Conservation (phyloP, 2,888 invertebrate species). For the Griposia aprilina region DNA sequence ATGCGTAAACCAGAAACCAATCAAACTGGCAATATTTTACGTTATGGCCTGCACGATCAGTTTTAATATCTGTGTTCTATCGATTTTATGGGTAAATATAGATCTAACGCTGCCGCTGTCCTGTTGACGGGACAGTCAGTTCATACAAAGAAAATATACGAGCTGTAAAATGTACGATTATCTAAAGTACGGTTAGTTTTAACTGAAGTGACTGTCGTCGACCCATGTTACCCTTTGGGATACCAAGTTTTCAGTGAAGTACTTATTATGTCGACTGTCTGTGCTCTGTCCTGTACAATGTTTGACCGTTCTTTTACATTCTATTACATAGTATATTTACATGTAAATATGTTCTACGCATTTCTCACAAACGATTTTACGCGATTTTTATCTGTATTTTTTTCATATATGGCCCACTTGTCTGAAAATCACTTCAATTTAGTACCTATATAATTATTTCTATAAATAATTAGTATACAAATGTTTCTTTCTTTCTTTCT, state of each 20-base stretch:
- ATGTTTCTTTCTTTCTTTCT: not conserved
- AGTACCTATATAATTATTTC: not conserved
- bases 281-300: not conserved
- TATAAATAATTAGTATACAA: not conserved
- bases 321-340: not conserved
- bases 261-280: conserved; percentile 19
- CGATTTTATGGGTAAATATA: not conserved
- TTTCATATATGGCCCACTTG: not conserved
- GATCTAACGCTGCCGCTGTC: not conserved
- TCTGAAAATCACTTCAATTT: not conserved
- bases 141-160: conserved; percentile 18
- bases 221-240: conserved; percentile 23
- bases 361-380: not conserved
- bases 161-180: conserved; percentile 27
- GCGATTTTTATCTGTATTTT: not conserved
- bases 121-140: not conserved
- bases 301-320: not conserved
- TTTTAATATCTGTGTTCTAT: not conserved
- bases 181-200: conserved; percentile 28
- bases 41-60: not conserved
- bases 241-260: conserved; percentile 29
- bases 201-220: conserved; percentile 16
- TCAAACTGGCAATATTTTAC: not conserved
- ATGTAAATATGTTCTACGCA: not conserved
- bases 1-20: conserved; percentile 4